Evolutionary conservation across 2,888 invertebrate genomes (phyloP).

Genomic region (Noctua pronuba): DNA sequence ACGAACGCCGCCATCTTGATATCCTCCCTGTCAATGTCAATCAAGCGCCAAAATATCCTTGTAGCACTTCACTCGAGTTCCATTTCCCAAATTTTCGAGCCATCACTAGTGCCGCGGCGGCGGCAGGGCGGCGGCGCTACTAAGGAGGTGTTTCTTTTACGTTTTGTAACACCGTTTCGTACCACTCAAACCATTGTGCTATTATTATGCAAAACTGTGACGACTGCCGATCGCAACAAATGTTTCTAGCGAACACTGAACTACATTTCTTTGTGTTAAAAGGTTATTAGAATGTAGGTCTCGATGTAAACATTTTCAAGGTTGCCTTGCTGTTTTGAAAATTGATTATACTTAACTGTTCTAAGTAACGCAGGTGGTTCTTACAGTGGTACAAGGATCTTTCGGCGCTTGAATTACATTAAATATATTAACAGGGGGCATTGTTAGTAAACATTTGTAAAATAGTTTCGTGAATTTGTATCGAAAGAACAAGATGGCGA

Average conservation of each 20-base stretch:
- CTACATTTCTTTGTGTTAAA: constrained; percentile 84
- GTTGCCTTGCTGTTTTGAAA: constrained; percentile 75
- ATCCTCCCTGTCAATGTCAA: not conserved
- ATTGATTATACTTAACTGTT: constrained; percentile 64
- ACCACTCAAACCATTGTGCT: constrained; percentile 82
- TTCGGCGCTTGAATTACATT: not conserved
- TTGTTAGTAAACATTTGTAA: not conserved
- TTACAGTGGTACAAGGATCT: not conserved
- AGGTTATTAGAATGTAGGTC: constrained; percentile 88
- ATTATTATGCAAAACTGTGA: constrained; percentile 87
- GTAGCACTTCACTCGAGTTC: not conserved
- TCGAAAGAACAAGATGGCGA: not conserved
- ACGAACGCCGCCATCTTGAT: not conserved
- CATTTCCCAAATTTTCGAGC: not conserved
- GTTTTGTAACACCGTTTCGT: constrained; percentile 82
- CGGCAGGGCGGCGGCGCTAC: constrained; percentile 76
- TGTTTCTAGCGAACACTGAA: constrained; percentile 78
- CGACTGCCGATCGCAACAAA: constrained; percentile 81
- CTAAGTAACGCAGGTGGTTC: constrained; percentile 10
- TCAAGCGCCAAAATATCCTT: not conserved
- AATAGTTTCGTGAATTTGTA: not conserved
- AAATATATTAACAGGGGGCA: not conserved
- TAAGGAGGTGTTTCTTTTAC: constrained; percentile 81
- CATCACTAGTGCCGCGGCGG: constrained; percentile 59
- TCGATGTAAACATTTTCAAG: constrained; percentile 81